Evolutionary conservation across 2,888 invertebrate genomes (phyloP), one percentile per base, ranked within the genome.

Genomic region (Tetramorium bicarinatum): DNA sequence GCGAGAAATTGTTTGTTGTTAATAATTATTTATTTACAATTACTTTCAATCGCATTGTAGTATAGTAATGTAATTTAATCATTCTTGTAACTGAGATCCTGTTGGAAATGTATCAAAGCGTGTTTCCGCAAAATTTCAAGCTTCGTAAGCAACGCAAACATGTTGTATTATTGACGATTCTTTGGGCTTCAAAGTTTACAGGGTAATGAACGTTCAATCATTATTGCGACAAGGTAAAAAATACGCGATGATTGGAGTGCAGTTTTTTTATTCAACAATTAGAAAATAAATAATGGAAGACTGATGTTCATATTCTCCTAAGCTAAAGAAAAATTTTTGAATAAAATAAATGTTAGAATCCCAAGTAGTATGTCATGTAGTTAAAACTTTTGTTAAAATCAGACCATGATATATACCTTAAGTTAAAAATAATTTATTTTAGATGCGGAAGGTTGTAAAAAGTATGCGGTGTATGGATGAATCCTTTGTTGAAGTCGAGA

Each of bases 1-100:
- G 15, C 21, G 7, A 18, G 11, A 59, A 13, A 61, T 18, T 18
- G 13, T 18, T 44, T 21, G 13, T 64, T 52, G 25, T 38, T 21
- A 2, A 13, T 47, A 61, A 71, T 47, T 71, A 79, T 79, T 67
- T 66, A 56, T 9, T 75, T 76, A 52, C 3, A 1, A 34, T 71
- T 59, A 47, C 18, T 69, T 69, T 59, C 29, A 18, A 34, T 79
- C 0, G 3, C 18, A 21, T 18, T 76, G n/a, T 29, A 25, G 15
- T 8, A 4, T 38, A 47, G 13, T 79, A 34, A 7, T 21, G 8
- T 47, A 71, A 34, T 59, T 0, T n/a, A 54, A 61, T 71, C 25
- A 38, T 18, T 67, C 41, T 67, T 54, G 3, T 38, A n/a, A 4
- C 3, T 3, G 6, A 3, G 9, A 38, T 47, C 2, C 18, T 47